These are phyloP conservation scores for Cottus gobio DNA, from an alignment of 2,113 vertebrate genomes.

Conservation along the genomic window DNA sequence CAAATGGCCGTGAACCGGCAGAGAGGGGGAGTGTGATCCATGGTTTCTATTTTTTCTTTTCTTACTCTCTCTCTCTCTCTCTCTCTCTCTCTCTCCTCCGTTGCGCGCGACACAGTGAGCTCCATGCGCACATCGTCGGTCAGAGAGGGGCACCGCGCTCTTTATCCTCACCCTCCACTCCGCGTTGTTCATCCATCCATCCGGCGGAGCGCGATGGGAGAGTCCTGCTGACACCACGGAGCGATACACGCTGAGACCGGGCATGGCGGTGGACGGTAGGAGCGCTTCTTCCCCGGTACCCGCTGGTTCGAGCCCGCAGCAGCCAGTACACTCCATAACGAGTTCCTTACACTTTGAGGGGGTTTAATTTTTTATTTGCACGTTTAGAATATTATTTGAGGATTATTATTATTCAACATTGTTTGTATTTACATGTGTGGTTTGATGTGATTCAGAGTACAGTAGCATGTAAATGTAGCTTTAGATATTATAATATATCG, in stretches of 20 bases:
- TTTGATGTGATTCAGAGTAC: background rate
- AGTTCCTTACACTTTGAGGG: constrained; percentile 13
- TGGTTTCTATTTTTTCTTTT: constrained; percentile 11
- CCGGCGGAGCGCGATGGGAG: constrained; percentile 70
- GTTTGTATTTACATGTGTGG: background rate
- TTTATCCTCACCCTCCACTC: background rate
- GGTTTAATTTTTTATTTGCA: background rate
- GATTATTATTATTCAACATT: background rate
- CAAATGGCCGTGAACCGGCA: constrained; percentile 63
- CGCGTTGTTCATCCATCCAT: constrained; percentile 18
- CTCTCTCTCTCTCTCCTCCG: background rate
- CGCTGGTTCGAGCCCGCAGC: background rate
- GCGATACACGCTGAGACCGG: constrained; percentile 81
- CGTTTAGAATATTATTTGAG: background rate
- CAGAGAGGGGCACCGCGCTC: constrained; percentile 42
- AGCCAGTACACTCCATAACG: background rate
- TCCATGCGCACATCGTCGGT: constrained; percentile 40
- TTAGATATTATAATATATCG: background rate
- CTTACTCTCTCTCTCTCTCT: background rate
- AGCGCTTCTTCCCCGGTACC: constrained; percentile 13
- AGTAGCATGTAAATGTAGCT: background rate
- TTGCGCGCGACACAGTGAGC: background rate
- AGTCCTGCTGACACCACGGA: constrained; percentile 81
- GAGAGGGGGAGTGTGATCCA: constrained; percentile 39
- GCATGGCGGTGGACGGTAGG: constrained; percentile 87